Evolutionary conservation across 1,140 invertebrate species (phyloP).

Genomic region (Drosophila trapezifrons): DNA sequence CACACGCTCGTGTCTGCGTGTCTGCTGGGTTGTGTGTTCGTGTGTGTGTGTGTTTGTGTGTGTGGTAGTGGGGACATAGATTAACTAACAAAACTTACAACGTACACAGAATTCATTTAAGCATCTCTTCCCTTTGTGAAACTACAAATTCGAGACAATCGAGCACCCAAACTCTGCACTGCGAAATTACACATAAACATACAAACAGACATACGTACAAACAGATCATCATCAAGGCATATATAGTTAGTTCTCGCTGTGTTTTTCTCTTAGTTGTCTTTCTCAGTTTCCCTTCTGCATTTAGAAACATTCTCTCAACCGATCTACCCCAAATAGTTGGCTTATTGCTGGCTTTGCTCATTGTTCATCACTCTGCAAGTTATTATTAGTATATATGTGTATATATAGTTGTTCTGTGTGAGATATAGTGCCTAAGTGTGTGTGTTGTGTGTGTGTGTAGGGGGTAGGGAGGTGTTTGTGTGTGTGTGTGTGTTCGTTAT

Average conservation of each 20-base stretch:
- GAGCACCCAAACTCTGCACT: constrained; percentile 52
- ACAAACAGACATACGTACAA: constrained; percentile 54
- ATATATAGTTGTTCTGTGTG: constrained; percentile 70
- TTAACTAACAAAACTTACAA: constrained; percentile 57
- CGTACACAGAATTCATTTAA: constrained; percentile 53
- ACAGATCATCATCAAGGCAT: constrained; percentile 55
- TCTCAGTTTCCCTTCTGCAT: constrained; percentile 5
- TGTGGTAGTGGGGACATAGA: constrained; percentile 19
- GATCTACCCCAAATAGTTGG: constrained; percentile 59
- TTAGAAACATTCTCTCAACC: constrained; percentile 42
- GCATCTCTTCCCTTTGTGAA: constrained; percentile 59
- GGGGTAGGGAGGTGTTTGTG: constrained; percentile 41
- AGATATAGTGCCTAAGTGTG: constrained; percentile 62
- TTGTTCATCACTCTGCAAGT: constrained; percentile 55
- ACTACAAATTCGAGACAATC: constrained; percentile 66
- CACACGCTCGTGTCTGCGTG: constrained; percentile 9
- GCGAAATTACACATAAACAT: constrained; percentile 39
- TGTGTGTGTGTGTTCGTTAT: constrained; percentile 58
- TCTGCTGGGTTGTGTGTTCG: constrained; percentile 1
- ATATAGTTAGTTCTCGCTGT: constrained; percentile 53
- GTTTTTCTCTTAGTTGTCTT: constrained; percentile 20
- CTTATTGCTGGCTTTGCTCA: constrained; percentile 44
- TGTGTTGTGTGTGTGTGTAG: constrained; percentile 44
- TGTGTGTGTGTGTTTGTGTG: constrained; percentile 31
- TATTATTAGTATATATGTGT: constrained; percentile 59